A percentile compares a stretch with the other conserved stretches of the same genome.
phyloP scores from a whole-genome alignment of 2,888 invertebrate genomes.

The Eristalis tenax region DNA sequence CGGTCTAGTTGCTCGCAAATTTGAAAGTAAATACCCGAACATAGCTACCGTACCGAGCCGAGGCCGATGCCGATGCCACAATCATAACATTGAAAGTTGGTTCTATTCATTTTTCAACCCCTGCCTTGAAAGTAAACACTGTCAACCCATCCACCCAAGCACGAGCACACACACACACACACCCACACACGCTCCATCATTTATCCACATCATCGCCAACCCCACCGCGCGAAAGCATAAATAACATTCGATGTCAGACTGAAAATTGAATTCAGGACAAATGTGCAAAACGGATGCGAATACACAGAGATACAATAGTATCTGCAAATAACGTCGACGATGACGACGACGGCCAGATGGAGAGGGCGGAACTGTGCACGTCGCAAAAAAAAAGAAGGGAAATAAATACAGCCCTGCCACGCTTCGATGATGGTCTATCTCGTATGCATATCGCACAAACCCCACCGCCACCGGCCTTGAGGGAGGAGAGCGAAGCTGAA shows the following conservation, averaged over 20 bases:
- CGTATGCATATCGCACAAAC: slow-evolving; percentile 32
- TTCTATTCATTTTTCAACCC: not conserved
- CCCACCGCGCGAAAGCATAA: slow-evolving; percentile 18
- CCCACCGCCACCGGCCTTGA: not conserved
- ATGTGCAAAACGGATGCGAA: slow-evolving; percentile 34
- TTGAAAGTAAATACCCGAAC: not conserved
- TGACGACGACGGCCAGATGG: not conserved
- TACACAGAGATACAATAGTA: slow-evolving; percentile 20
- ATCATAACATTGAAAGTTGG: not conserved
- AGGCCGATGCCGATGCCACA: not conserved
- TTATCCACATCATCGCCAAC: slow-evolving; percentile 29
- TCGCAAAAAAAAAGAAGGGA: slow-evolving; percentile 6
- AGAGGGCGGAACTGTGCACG: not conserved
- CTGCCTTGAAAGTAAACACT: slow-evolving; percentile 9
- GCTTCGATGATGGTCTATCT: slow-evolving; percentile 13
- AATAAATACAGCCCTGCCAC: slow-evolving; percentile 22
- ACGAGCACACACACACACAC: not conserved
- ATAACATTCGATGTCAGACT: slow-evolving; percentile 49
- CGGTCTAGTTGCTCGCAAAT: not conserved
- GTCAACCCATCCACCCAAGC: not conserved
- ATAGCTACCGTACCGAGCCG: not conserved
- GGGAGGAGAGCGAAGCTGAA: not conserved
- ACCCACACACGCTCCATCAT: not conserved
- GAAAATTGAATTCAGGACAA: slow-evolving; percentile 63
- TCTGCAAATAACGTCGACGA: slow-evolving; percentile 36